Conservation (phyloP, 1,140 invertebrate genomes). For the Meloidogyne chitwoodi region DNA sequence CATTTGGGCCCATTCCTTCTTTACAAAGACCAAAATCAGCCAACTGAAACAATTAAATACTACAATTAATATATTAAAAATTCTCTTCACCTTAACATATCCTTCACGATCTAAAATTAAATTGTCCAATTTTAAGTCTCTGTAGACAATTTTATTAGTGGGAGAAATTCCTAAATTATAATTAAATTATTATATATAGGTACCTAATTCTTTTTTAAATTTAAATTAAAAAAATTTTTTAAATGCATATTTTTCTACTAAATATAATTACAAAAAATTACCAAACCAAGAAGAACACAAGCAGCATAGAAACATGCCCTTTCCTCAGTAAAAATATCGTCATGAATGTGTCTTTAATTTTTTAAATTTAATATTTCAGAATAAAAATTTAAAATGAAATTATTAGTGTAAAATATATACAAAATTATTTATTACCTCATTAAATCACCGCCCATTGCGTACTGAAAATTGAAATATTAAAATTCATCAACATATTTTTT, state of each 20-base stretch:
- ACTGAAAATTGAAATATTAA: slow-evolving; percentile 19
- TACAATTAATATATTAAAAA: no score
- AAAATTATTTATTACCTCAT: slow-evolving; percentile 82
- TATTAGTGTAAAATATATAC: no score
- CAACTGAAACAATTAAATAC: slow-evolving; percentile 72
- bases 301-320: slow-evolving; percentile 97
- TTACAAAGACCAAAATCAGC: slow-evolving; percentile 99
- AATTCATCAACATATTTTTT: no score
- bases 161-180: slow-evolving; percentile 80
- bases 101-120: slow-evolving; percentile 92
- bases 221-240: no score
- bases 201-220: no score
- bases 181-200: not conserved
- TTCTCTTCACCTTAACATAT: slow-evolving; percentile 71
- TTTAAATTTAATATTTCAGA: not conserved
- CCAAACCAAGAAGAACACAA: slow-evolving; percentile 90
- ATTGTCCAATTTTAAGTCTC: slow-evolving; percentile 97
- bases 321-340: slow-evolving; percentile 92
- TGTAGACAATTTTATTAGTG: no score
- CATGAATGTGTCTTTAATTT: slow-evolving; percentile 82
- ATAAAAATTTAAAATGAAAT: no score
- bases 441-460: slow-evolving; percentile 90
- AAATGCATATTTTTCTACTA: no score
- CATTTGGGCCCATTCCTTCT: slow-evolving; percentile 97
- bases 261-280: no score